phyloP scores from a whole-genome alignment of 2,113 vertebrate species.

The Myotis yumanensis region DNA sequence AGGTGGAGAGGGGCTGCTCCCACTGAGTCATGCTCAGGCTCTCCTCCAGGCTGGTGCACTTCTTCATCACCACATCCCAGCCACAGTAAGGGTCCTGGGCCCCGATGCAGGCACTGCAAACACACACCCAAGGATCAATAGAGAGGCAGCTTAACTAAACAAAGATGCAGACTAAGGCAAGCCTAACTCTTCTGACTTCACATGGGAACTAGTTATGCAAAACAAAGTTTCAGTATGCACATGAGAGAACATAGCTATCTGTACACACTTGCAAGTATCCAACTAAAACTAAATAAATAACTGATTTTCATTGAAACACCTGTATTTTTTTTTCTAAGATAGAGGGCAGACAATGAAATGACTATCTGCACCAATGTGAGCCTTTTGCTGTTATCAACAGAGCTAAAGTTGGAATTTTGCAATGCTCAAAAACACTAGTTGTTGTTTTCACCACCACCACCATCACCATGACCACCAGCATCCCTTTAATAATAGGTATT shows the following conservation, averaged over 20 bases:
- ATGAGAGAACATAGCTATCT: not conserved
- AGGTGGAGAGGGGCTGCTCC: conserved; percentile 94
- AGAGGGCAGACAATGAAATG: too few species aligned
- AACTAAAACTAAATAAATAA: not conserved
- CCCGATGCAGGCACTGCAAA: conserved; percentile 91
- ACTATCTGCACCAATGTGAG: not conserved
- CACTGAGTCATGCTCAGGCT: conserved; percentile 96
- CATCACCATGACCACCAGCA: accelerated
- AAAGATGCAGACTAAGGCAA: not conserved
- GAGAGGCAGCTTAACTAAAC: not conserved
- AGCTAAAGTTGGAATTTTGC: not conserved
- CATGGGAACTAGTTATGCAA: not conserved
- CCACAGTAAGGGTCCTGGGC: conserved; percentile 98
- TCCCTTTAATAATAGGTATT: not conserved
- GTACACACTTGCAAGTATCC: not conserved
- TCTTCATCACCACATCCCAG: conserved; percentile 95
- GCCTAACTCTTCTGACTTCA: accelerated
- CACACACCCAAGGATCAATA: conserved; percentile 59
- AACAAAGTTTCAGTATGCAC: accelerated
- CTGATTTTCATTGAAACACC: not conserved
- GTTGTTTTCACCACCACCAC: not conserved
- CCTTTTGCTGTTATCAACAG: not conserved
- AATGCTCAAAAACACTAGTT: not conserved
- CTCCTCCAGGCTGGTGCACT: conserved; percentile 95
- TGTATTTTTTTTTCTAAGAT: not conserved